Evolutionary conservation across 2,797 vertebrate genomes (phyloP), one percentile per base, ranked within the genome.

Genomic region (Moxostoma hubbsi): DNA sequence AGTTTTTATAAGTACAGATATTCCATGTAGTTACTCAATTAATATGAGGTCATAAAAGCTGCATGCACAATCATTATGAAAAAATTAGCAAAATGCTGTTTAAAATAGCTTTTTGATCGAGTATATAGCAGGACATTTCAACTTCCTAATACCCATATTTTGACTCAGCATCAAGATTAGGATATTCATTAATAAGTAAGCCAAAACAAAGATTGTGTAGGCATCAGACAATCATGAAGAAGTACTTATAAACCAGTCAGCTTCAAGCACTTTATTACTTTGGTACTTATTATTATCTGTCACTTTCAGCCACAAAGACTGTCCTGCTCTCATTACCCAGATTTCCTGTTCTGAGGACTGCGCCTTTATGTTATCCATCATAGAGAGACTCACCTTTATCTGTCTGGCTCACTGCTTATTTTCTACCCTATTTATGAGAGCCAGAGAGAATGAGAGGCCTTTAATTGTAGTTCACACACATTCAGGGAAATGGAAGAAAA

Each of bases 381-480:
- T 36, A 75, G 66, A 75, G 47, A 12, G 58, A 50, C 73, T 69
- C 70, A 49, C 72, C 69, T 65, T 61, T 54, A 75, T 45, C 77
- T 46, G 72, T 66, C 72, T 75, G 73, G 58, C 73, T 66, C 50
- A 58, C 77, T 75, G 47, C 72, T 36, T 73, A 73, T 76, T 77
- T 79, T 76, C 75, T 65, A 16, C 57, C 9, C 79, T 77, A 84
- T 85, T 84, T 81, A 81, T 80, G 54, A 79, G 73, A 81, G 80
- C 53, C 77, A 75, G 83, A 77, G 83, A 18, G 62, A 89, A 89
- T 63, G 83, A 87, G 81, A 79, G 9, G 66, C 67, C 73, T 79
- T 55, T 83, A 75, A 83, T 83, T 79, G 61, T 58, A 59, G 50
- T 50, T 51, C 73, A 59, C 75, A 80, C 74, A 66, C 49, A 77